Conservation (phyloP, 1,140 invertebrate genomes). For the Drosophila cardini region DNA sequence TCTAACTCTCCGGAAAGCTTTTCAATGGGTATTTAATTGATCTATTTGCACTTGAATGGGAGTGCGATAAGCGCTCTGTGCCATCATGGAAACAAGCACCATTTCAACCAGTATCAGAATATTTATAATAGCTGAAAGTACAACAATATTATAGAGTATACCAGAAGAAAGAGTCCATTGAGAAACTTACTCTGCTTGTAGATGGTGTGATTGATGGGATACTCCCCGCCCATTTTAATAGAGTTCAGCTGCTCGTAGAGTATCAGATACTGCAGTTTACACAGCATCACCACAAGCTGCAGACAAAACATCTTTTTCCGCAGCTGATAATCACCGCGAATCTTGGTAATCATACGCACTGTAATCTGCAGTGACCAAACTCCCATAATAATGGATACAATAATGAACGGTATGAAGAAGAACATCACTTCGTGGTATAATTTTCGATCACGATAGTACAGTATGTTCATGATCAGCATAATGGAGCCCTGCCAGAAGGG, state of each 20-base stretch:
- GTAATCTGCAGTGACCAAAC: constrained; percentile 79
- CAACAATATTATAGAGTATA: neutral
- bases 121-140: constrained; percentile 74
- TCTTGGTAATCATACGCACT: constrained; percentile 69
- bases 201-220: constrained; percentile 79
- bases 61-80: constrained; percentile 71
- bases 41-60: constrained; percentile 72
- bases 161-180: neutral
- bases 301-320: constrained; percentile 81
- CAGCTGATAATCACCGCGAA: constrained; percentile 69
- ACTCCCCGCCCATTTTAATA: constrained; percentile 68
- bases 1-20: constrained; percentile 34
- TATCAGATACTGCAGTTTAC: constrained; percentile 76
- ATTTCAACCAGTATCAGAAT: constrained; percentile 78
- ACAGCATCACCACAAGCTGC: constrained; percentile 74
- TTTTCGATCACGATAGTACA: constrained; percentile 67
- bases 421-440: constrained; percentile 62
- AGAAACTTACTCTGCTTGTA: constrained; percentile 78
- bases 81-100: constrained; percentile 78
- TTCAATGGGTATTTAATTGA: constrained; percentile 50
- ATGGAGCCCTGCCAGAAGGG: constrained; percentile 79
- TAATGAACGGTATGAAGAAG: constrained; percentile 80
- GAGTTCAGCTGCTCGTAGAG: constrained; percentile 72
- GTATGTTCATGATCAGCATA: constrained; percentile 78
- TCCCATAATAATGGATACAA: constrained; percentile 69